Conservation (phyloP, 2,888 invertebrate genomes). For the Hartigia nigra region DNA sequence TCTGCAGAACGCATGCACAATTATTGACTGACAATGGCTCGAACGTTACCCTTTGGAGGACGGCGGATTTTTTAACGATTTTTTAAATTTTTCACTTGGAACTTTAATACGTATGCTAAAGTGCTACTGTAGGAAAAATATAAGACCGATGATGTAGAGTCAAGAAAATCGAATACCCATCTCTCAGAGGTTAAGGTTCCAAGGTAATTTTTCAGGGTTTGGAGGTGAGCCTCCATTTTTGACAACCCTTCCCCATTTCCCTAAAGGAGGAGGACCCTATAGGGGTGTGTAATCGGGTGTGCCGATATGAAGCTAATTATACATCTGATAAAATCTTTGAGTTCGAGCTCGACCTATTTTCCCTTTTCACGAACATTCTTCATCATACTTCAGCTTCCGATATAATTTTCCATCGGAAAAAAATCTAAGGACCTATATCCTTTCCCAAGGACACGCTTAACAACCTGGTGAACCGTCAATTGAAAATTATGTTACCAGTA, state of each 20-base stretch:
- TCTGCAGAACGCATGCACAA: not conserved
- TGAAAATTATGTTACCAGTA: not conserved
- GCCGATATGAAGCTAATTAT: slow-evolving; percentile 49
- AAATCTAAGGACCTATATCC: not conserved
- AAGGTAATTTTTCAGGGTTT: not conserved
- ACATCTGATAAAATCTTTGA: slow-evolving; percentile 30
- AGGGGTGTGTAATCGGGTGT: slow-evolving; percentile 50
- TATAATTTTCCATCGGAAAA: not conserved
- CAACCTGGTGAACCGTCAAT: not conserved
- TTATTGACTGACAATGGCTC: too few species aligned
- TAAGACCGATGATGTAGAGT: too few species aligned
- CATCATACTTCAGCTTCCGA: not conserved
- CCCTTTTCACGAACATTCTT: not conserved
- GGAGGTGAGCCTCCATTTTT: not conserved
- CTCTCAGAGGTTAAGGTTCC: too few species aligned
- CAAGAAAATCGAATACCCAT: too few species aligned
- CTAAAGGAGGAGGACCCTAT: not conserved
- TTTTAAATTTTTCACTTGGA: too few species aligned
- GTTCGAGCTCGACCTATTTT: not conserved
- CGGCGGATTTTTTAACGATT: too few species aligned
- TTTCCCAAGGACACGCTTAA: not conserved
- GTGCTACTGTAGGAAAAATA: too few species aligned
- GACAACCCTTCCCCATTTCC: not conserved
- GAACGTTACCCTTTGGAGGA: too few species aligned
- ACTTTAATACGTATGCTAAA: too few species aligned